Conservation (phyloP, 1,140 invertebrate genomes). For the Ips nitidus region DNA sequence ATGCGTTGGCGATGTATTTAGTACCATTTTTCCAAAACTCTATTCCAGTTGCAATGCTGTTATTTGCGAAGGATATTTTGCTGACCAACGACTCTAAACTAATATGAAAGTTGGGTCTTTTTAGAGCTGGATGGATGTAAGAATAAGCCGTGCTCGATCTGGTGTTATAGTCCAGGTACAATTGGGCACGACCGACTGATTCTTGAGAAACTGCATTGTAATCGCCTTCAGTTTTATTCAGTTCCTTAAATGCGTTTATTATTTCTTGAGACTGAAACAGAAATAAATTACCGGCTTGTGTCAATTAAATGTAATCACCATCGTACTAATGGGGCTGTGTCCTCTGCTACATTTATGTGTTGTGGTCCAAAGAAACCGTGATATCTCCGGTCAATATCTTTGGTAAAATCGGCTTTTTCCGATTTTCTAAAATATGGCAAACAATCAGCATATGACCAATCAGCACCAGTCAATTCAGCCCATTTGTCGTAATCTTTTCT, state of each 20-base stretch:
- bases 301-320: neutral
- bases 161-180: slow-evolving; percentile 58
- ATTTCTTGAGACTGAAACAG: slow-evolving; percentile 48
- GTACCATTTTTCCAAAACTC: slow-evolving; percentile 58
- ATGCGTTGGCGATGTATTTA: slow-evolving; percentile 54
- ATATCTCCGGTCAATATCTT: slow-evolving; percentile 10
- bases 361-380: slow-evolving; percentile 21
- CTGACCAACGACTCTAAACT: slow-evolving; percentile 69
- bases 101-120: slow-evolving; percentile 70
- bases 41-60: slow-evolving; percentile 68
- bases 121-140: slow-evolving; percentile 67
- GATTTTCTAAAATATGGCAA: slow-evolving; percentile 81
- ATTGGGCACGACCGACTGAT: slow-evolving; percentile 67
- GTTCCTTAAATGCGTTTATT: slow-evolving; percentile 59
- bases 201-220: slow-evolving; percentile 66
- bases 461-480: slow-evolving; percentile 70
- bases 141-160: slow-evolving; percentile 61
- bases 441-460: slow-evolving; percentile 81
- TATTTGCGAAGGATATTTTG: slow-evolving; percentile 71
- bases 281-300: no score
- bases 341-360: slow-evolving; percentile 6
- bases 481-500: slow-evolving; percentile 64
- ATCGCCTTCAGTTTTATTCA: slow-evolving; percentile 52
- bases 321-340: slow-evolving; percentile 6
- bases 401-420: slow-evolving; percentile 60